Evolutionary conservation across 2,888 invertebrate species (phyloP).

Genomic region (Sympetrum striolatum): DNA sequence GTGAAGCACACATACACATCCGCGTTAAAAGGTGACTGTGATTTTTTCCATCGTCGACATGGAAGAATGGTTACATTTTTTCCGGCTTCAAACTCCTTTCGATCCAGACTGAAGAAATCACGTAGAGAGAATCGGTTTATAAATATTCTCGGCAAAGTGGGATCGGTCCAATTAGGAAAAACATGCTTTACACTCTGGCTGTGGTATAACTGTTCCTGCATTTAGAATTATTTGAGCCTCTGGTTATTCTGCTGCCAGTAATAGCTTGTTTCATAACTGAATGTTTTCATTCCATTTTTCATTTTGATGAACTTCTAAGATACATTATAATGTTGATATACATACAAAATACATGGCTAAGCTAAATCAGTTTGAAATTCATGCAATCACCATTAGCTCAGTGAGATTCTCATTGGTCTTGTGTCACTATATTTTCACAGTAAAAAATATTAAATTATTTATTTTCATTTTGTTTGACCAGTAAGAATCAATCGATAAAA

Average conservation of each 20-base stretch:
- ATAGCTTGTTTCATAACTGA: too few species aligned
- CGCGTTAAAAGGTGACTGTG: neutral
- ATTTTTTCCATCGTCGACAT: neutral
- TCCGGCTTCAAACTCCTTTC: neutral
- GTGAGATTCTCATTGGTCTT: too few species aligned
- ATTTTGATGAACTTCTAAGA: too few species aligned
- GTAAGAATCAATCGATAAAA: too few species aligned
- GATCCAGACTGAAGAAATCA: neutral
- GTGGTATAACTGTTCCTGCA: neutral
- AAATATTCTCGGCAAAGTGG: neutral
- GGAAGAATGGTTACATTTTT: neutral
- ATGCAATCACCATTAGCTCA: too few species aligned
- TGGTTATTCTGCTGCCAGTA: neutral
- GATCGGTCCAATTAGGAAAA: neutral
- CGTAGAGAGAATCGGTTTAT: neutral
- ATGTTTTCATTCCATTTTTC: too few species aligned
- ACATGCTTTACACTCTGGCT: neutral
- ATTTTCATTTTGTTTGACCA: too few species aligned
- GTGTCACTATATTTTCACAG: too few species aligned
- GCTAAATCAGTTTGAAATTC: too few species aligned
- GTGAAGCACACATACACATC: constrained; percentile 11
- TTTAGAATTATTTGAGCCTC: neutral
- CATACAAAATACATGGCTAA: too few species aligned
- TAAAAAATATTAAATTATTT: too few species aligned
- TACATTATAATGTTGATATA: too few species aligned